Evolutionary conservation across 2,797 vertebrate genomes (phyloP).

Genomic region (Acanthopagrus latus): DNA sequence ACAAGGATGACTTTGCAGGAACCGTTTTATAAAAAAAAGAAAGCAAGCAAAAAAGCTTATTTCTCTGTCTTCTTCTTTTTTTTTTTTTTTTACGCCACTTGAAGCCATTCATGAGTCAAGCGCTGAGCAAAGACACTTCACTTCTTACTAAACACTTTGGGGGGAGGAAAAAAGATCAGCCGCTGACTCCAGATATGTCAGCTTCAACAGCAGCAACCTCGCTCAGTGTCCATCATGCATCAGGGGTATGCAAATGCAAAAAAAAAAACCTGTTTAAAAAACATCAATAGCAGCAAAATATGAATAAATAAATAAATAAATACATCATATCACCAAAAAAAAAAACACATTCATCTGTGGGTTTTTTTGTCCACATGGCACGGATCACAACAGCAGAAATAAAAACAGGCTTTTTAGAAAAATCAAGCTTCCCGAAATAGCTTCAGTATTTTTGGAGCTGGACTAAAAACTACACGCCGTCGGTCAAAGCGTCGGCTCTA

Average conservation of each 20-base stretch:
- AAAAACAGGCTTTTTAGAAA: constrained; percentile 59
- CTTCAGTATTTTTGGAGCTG: constrained; percentile 66
- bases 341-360: constrained; percentile 72
- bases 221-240: constrained; percentile 69
- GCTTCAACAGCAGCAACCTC: constrained; percentile 39
- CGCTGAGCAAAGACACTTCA: constrained; percentile 41
- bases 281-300: constrained; percentile 74
- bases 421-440: constrained; percentile 68
- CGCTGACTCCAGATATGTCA: constrained; percentile 67
- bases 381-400: constrained; percentile 67
- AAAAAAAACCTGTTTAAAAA: constrained; percentile 42
- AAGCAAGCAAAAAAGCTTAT: constrained; percentile 38
- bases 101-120: constrained; percentile 46
- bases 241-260: constrained; percentile 53
- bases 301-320: constrained; percentile 79
- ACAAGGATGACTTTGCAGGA: constrained; percentile 55
- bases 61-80: constrained; percentile 32
- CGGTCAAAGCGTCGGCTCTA: constrained; percentile 39
- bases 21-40: constrained; percentile 8
- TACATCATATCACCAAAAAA: constrained; percentile 63
- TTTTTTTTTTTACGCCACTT: constrained; percentile 5
- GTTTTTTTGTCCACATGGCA: constrained; percentile 56
- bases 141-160: constrained; percentile 36
- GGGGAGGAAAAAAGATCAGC: constrained; percentile 22
- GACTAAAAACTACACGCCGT: constrained; percentile 46